Conservation (phyloP, 2,888 invertebrate genomes). For the Hermodice carunculata region DNA sequence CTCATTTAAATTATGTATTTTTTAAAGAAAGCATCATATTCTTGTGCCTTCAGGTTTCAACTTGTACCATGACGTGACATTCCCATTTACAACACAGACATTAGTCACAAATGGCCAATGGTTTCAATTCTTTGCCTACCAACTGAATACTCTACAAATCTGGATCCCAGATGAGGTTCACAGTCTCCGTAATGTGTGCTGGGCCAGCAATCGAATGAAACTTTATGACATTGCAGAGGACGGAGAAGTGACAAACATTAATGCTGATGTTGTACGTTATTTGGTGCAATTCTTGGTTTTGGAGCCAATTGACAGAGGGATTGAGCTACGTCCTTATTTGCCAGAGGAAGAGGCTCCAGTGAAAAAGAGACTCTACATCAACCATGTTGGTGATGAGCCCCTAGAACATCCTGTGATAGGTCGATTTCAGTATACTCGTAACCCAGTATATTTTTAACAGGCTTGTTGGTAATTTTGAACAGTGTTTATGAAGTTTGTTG, state of each 20-base stretch:
- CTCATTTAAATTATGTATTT: too few species aligned
- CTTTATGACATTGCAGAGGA: slow-evolving; percentile 81
- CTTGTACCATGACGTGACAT: slow-evolving; percentile 89
- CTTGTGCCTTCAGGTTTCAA: slow-evolving; percentile 79
- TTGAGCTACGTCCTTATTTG: slow-evolving; percentile 82
- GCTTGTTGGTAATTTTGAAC: too few species aligned
- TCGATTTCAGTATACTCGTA: slow-evolving; percentile 38
- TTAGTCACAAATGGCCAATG: slow-evolving; percentile 88
- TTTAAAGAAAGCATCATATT: neutral
- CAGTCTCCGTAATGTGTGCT: slow-evolving; percentile 83
- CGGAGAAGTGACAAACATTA: slow-evolving; percentile 76
- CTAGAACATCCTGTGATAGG: slow-evolving; percentile 22
- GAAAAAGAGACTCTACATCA: slow-evolving; percentile 22
- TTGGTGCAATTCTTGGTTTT: slow-evolving; percentile 80
- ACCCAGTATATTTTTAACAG: slow-evolving; percentile 41
- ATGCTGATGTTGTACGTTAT: slow-evolving; percentile 82
- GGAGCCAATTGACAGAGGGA: slow-evolving; percentile 67
- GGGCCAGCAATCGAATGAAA: slow-evolving; percentile 79
- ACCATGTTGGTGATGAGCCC: slow-evolving; percentile 32
- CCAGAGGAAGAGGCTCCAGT: slow-evolving; percentile 67
- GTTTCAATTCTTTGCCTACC: slow-evolving; percentile 91
- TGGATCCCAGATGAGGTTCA: slow-evolving; percentile 74
- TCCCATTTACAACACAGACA: slow-evolving; percentile 90
- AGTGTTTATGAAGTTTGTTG: too few species aligned
- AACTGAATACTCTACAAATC: slow-evolving; percentile 85